Conservation (phyloP, 2,888 invertebrate genomes). For the Apotomis turbidana region DNA sequence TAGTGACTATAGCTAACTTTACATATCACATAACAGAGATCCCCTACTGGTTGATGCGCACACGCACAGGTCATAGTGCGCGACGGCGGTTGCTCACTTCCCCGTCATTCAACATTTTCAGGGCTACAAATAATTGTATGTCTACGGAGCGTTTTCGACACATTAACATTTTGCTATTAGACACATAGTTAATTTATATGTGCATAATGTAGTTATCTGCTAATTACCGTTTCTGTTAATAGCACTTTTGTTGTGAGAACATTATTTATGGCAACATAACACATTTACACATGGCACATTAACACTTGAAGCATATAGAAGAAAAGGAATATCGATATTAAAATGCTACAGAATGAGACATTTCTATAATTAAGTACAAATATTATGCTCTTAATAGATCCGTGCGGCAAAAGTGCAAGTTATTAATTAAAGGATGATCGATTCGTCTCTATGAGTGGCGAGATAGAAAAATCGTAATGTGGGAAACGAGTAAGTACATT, state of each 20-base stretch:
- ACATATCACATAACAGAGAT: slow-evolving; percentile 22
- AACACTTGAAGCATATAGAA: slow-evolving; percentile 47
- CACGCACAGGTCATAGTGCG: neutral
- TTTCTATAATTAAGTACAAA: slow-evolving; percentile 48
- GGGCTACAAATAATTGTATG: slow-evolving; percentile 15
- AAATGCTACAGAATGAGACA: slow-evolving; percentile 50
- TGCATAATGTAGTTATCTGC: slow-evolving; percentile 22
- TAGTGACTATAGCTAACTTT: slow-evolving; percentile 12
- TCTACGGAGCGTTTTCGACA: slow-evolving; percentile 31
- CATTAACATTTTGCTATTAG: slow-evolving; percentile 26
- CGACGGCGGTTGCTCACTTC: neutral
- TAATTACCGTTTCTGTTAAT: neutral
- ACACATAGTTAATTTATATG: slow-evolving; percentile 24
- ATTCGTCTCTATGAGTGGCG: slow-evolving; percentile 40
- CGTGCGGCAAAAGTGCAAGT: slow-evolving; percentile 50
- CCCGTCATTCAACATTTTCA: slow-evolving; percentile 1
- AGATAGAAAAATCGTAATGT: slow-evolving; percentile 37
- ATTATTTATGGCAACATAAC: slow-evolving; percentile 22
- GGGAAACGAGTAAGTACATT: slow-evolving; percentile 44
- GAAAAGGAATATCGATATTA: slow-evolving; percentile 44
- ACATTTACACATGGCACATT: slow-evolving; percentile 44
- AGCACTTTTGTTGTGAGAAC: slow-evolving; percentile 11
- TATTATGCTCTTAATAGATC: slow-evolving; percentile 45
- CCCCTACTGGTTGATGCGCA: neutral
- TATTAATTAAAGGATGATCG: slow-evolving; percentile 44